phyloP scores from a whole-genome alignment of 2,797 vertebrate genomes.

The Rhodeus uyekii region DNA sequence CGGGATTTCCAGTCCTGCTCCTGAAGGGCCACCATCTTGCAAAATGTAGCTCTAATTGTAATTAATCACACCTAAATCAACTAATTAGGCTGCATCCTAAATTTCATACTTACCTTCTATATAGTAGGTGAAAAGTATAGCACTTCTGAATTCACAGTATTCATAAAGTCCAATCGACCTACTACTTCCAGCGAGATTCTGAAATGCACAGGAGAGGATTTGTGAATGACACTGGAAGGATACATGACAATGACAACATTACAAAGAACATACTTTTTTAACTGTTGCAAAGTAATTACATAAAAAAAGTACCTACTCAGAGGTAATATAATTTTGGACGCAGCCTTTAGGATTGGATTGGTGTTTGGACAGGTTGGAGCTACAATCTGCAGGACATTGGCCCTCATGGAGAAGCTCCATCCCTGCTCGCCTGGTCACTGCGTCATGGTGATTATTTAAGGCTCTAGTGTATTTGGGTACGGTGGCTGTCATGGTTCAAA shows the following conservation, averaged over 20 bases:
- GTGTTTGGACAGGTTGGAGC: not conserved
- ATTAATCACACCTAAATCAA: not conserved
- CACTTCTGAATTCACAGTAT: not conserved
- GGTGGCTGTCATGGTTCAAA: constrained; percentile 63
- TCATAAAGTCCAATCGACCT: not conserved
- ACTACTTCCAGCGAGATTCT: not conserved
- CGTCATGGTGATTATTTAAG: constrained; percentile 56
- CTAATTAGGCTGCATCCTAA: not conserved
- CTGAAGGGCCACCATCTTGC: not conserved
- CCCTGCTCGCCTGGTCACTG: constrained; percentile 47
- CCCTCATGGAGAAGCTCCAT: not conserved
- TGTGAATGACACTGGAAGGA: not conserved
- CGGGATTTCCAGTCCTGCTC: not conserved
- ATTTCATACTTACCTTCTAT: not conserved
- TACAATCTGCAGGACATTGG: not conserved
- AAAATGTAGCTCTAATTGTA: not conserved
- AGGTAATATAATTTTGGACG: not conserved
- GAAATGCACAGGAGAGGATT: not conserved
- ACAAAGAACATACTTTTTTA: not conserved
- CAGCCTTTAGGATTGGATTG: not conserved
- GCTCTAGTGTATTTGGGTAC: constrained; percentile 25
- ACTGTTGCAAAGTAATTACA: not conserved
- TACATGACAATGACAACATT: not conserved
- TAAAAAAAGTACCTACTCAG: not conserved
- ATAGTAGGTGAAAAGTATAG: not conserved